A percentile compares a stretch with the other conserved stretches of the same genome.
Evolutionary conservation across 1,140 invertebrate genomes (phyloP).

Genomic region (Drosophila sturtevanti): DNA sequence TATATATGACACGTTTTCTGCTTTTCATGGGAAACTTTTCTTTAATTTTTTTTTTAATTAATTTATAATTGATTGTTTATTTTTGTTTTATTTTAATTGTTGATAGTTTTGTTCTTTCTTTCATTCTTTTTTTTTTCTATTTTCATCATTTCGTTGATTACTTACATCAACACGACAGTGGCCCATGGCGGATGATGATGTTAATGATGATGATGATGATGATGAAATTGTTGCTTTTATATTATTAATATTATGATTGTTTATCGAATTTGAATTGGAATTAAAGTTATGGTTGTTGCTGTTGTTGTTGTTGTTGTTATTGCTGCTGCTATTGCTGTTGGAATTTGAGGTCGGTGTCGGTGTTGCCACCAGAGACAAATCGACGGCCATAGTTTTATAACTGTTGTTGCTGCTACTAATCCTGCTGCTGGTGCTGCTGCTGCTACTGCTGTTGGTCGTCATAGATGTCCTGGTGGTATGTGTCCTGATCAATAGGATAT

Average conservation of each 20-base stretch:
- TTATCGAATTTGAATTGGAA: constrained; percentile 19
- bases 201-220: constrained; percentile 7
- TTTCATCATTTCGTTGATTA: constrained; percentile 40
- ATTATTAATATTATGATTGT: constrained; percentile 35
- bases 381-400: constrained; percentile 71
- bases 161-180: constrained; percentile 80
- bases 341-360: constrained; percentile 28
- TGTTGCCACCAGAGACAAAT: constrained; percentile 55
- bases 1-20: no score
- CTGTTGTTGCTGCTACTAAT: constrained; percentile 22
- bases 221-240: constrained; percentile 50
- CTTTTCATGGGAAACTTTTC: no score
- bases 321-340: constrained; percentile 43
- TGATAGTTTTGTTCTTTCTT: neutral
- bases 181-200: constrained; percentile 59
- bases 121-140: neutral
- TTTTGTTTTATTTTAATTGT: neutral
- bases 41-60: neutral
- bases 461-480: constrained; percentile 62
- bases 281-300: constrained; percentile 30
- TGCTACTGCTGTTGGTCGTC: constrained; percentile 64
- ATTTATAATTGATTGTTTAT: neutral
- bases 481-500: constrained; percentile 28
- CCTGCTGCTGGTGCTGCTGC: constrained; percentile 54
- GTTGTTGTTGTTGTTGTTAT: constrained; percentile 14